These are phyloP conservation scores for Ochotona curzoniae DNA, from an alignment of 2,113 vertebrate species.

Conservation along the genomic window DNA sequence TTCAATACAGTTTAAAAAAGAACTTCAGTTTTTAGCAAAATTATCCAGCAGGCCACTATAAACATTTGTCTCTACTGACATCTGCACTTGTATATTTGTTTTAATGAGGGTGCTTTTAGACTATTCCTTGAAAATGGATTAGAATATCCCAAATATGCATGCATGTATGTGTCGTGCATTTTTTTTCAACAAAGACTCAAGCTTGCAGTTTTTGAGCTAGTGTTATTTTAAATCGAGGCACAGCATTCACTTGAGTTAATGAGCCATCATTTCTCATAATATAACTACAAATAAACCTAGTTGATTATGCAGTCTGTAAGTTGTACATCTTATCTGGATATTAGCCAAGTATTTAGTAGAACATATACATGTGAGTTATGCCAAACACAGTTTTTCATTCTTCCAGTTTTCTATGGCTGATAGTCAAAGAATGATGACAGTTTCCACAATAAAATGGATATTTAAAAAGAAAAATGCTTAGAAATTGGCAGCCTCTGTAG, in stretches of 20 bases:
- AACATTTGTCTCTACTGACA: neutral
- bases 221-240: slow-evolving; percentile 49
- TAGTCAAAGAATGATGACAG: slow-evolving; percentile 19
- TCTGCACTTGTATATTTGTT: neutral
- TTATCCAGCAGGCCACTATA: neutral
- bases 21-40: slow-evolving; percentile 38
- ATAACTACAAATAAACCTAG: slow-evolving; percentile 26
- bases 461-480: slow-evolving; percentile 59
- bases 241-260: slow-evolving; percentile 53
- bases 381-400: slow-evolving; percentile 30
- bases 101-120: slow-evolving; percentile 25
- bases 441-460: slow-evolving; percentile 28
- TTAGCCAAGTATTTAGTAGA: slow-evolving; percentile 32
- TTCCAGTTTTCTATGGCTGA: slow-evolving; percentile 35
- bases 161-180: slow-evolving; percentile 1
- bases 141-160: neutral
- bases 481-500: slow-evolving; percentile 29
- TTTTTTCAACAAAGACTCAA: neutral
- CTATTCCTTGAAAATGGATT: neutral
- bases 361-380: slow-evolving; percentile 20
- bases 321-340: slow-evolving; percentile 5
- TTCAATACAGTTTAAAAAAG: slow-evolving; percentile 3
- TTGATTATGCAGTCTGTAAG: slow-evolving; percentile 34
- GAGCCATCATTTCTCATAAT: slow-evolving; percentile 23
- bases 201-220: neutral